Conservation (phyloP, 2,113 vertebrate species). For the Geococcyx californianus region DNA sequence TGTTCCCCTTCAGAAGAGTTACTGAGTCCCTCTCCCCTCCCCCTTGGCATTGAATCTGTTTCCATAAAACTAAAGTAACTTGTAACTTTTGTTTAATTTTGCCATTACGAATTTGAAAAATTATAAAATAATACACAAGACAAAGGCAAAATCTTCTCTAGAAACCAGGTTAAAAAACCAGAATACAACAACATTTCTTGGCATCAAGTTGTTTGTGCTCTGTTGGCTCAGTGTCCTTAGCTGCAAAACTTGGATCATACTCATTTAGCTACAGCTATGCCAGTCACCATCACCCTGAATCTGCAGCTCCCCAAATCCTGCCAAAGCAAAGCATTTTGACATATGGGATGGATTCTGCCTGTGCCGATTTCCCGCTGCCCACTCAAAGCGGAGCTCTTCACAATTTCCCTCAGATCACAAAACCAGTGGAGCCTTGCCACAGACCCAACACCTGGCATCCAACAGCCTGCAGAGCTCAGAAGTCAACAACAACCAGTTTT, state of each 20-base stretch:
- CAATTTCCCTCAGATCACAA: background rate
- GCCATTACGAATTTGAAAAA: background rate
- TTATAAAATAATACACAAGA: background rate
- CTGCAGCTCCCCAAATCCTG: background rate
- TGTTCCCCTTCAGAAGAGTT: background rate
- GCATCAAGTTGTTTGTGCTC: background rate
- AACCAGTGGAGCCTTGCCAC: background rate
- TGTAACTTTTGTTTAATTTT: background rate
- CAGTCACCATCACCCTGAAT: background rate
- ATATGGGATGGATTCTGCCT: background rate
- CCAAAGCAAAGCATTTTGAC: no score
- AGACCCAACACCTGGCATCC: background rate
- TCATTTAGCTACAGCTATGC: background rate
- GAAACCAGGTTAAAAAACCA: background rate
- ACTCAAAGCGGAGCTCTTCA: background rate
- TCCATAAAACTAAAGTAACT: background rate
- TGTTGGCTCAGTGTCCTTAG: background rate
- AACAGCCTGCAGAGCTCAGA: background rate
- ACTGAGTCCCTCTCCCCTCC: no score
- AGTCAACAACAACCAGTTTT: background rate
- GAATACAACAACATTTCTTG: background rate
- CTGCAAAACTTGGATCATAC: background rate
- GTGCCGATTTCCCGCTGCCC: background rate
- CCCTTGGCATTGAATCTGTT: background rate
- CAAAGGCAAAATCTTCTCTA: background rate